Conservation (phyloP, 2,888 invertebrate species). For the Colletes collaris region DNA sequence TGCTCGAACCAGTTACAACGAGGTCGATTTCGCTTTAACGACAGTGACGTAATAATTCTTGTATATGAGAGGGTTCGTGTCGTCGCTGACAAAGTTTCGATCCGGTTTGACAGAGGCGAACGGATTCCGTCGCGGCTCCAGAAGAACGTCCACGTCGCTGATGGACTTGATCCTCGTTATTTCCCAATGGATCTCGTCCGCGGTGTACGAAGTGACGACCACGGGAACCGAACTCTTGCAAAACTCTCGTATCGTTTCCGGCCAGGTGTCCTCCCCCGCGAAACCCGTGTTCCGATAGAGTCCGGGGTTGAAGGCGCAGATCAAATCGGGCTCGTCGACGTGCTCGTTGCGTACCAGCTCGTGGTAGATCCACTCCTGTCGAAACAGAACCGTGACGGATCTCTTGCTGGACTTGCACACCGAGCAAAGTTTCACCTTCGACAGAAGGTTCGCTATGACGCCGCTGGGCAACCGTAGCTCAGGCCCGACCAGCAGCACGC, state of each 20-base stretch:
- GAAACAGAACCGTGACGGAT: conserved; percentile 72
- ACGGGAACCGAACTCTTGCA: conserved; percentile 85
- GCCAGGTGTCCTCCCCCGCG: conserved; percentile 88
- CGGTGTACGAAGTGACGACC: conserved; percentile 88
- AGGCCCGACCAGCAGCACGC: conserved; percentile 87
- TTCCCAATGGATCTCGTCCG: conserved; percentile 87
- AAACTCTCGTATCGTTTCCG: conserved; percentile 86
- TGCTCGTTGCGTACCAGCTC: conserved; percentile 66
- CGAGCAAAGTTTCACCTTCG: conserved; percentile 82
- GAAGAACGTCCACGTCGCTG: conserved; percentile 83
- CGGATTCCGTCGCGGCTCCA: conserved; percentile 86
- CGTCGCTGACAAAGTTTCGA: conserved; percentile 90
- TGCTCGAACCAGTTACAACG: no score
- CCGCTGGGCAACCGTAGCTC: conserved; percentile 85
- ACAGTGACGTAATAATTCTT: conserved; percentile 88
- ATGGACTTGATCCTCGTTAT: conserved; percentile 85
- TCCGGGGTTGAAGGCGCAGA: conserved; percentile 90
- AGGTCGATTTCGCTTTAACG: conserved; percentile 74
- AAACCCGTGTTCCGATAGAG: conserved; percentile 88
- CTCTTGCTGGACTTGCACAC: conserved; percentile 67
- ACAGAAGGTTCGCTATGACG: conserved; percentile 85
- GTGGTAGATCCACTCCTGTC: conserved; percentile 80
- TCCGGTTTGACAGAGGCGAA: conserved; percentile 89
- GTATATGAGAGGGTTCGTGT: conserved; percentile 88
- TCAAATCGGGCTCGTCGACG: conserved; percentile 79